These are phyloP conservation scores for Lamprologus ornatipinnis DNA, from an alignment of 2,113 vertebrate species.

Conservation along the genomic window DNA sequence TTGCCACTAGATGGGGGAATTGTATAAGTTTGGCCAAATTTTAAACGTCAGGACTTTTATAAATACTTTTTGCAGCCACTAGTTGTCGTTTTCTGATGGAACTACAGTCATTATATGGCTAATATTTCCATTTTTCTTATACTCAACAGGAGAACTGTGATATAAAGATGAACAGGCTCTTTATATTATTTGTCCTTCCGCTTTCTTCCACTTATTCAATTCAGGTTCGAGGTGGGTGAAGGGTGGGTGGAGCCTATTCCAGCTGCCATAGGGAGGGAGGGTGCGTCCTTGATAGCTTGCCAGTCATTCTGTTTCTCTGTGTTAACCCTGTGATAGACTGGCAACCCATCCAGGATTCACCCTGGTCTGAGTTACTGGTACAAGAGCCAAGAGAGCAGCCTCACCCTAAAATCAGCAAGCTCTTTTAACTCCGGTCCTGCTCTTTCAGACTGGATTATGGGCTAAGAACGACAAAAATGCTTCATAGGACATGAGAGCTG, in stretches of 20 bases:
- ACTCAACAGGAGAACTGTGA: background rate
- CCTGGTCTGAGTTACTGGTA: background rate
- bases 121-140: background rate
- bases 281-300: background rate
- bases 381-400: background rate
- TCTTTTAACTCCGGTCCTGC: background rate
- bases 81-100: background rate
- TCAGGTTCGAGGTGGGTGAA: background rate
- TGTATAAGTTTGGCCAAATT: background rate
- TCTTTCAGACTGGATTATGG: background rate
- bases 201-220: background rate
- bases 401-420: background rate
- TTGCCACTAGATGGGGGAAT: constrained; percentile 18
- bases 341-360: background rate
- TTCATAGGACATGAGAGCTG: background rate
- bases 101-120: background rate
- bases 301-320: background rate
- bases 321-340: background rate
- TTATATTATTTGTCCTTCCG: background rate
- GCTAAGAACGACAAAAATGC: background rate
- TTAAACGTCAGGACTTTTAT: background rate
- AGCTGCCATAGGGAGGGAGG: background rate
- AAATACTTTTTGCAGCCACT: background rate
- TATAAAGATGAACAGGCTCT: background rate
- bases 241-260: background rate